phyloP scores from a whole-genome alignment of 2,888 invertebrate genomes.

The Azorinus chamasolen region DNA sequence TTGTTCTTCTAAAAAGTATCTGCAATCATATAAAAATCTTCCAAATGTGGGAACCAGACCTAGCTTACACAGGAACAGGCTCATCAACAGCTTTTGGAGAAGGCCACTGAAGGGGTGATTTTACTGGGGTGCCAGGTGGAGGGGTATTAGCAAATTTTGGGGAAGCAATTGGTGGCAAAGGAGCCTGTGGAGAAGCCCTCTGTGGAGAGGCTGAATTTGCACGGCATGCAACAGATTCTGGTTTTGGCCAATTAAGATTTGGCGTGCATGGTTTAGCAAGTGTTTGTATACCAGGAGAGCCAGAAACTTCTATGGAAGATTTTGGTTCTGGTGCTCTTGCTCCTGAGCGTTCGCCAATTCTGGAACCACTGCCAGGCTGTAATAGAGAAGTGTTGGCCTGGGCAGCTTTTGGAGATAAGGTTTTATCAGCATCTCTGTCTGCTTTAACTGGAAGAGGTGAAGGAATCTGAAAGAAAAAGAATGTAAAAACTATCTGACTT shows the following conservation, averaged over 20 bases:
- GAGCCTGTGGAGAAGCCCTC: constrained; percentile 34
- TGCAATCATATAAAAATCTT: too few relatives aligned
- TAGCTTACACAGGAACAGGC: constrained; percentile 28
- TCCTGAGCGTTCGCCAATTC: constrained; percentile 63
- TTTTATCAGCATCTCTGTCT: constrained; percentile 62
- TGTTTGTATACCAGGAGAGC: constrained; percentile 58
- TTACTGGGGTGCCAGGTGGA: constrained; percentile 29
- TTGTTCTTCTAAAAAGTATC: too few relatives aligned
- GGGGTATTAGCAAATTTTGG: constrained; percentile 31
- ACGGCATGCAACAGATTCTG: constrained; percentile 39
- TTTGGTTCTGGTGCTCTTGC: constrained; percentile 70
- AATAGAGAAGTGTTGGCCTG: constrained; percentile 35
- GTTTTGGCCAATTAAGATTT: constrained; percentile 57
- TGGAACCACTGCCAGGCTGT: constrained; percentile 16
- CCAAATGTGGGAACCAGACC: too few relatives aligned
- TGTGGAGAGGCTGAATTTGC: constrained; percentile 58
- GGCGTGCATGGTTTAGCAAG: constrained; percentile 63
- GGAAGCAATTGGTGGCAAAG: constrained; percentile 54
- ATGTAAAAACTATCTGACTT: background rate
- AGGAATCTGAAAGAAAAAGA: constrained; percentile 58
- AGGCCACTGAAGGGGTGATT: constrained; percentile 55
- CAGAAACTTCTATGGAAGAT: constrained; percentile 40
- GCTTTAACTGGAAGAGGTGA: constrained; percentile 70
- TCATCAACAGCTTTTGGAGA: constrained; percentile 59
- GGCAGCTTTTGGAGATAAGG: constrained; percentile 44